Evolutionary conservation across 1,140 invertebrate species (phyloP).

Genomic region (Mesaphorura yosii): DNA sequence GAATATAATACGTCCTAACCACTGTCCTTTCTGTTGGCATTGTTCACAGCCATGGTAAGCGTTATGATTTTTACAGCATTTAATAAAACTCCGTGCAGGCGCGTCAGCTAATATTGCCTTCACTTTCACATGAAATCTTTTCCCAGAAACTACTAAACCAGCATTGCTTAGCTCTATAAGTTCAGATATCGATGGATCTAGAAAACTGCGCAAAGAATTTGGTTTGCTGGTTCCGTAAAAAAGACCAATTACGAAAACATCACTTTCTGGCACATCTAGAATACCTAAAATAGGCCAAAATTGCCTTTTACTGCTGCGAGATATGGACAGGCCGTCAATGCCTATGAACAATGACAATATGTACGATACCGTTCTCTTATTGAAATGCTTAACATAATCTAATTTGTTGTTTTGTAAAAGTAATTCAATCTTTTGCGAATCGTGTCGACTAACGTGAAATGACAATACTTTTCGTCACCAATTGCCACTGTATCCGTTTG

Average conservation of each 20-base stretch:
- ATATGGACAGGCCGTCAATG: neutral
- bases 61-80: slow-evolving; percentile 12
- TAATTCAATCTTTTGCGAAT: neutral
- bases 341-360: neutral
- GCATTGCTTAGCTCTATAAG: neutral
- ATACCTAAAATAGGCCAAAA: slow-evolving; percentile 1
- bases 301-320: neutral
- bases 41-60: slow-evolving; percentile 7
- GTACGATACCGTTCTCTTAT: too few species aligned
- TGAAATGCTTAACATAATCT: neutral
- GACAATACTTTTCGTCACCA: neutral
- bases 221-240: neutral
- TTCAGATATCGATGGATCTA: neutral
- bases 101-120: slow-evolving; percentile 3
- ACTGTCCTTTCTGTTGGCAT: neutral
- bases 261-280: neutral
- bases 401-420: neutral
- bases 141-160: neutral
- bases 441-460: neutral
- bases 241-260: neutral
- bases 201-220: neutral
- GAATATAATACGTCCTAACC: too few species aligned
- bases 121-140: slow-evolving; percentile 2
- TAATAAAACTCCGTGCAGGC: slow-evolving; percentile 10
- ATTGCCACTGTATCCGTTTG: neutral